These are phyloP conservation scores for Anthoscopus minutus DNA, from an alignment of 2,113 vertebrate species.

Conservation along the genomic window DNA sequence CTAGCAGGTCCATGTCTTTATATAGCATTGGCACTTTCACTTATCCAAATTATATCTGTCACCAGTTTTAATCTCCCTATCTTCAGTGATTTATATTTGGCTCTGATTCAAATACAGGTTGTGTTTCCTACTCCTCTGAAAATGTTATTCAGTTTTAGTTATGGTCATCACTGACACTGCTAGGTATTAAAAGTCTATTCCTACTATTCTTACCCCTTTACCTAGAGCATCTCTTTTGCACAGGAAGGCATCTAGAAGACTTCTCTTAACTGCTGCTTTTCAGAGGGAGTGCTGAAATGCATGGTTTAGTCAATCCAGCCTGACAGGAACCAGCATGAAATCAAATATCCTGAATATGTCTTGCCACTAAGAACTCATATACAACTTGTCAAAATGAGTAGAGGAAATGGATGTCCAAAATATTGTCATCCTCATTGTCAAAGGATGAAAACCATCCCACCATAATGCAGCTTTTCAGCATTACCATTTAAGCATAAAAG, in stretches of 20 bases:
- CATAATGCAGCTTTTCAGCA: not conserved
- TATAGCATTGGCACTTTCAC: not conserved
- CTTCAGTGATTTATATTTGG: not conserved
- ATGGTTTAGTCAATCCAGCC: not conserved
- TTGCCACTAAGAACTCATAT: not conserved
- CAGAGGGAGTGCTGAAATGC: not conserved
- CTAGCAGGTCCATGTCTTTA: not conserved
- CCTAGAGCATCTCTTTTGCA: not conserved
- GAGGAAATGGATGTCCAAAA: not conserved
- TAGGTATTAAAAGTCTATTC: not conserved
- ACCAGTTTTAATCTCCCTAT: not conserved
- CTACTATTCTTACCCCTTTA: not conserved
- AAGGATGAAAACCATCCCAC: not conserved
- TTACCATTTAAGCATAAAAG: not conserved
- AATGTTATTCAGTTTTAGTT: not conserved
- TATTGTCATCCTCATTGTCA: not conserved
- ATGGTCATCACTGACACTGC: not conserved
- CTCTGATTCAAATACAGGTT: not conserved
- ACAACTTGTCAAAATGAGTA: not conserved
- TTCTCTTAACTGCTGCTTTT: not conserved
- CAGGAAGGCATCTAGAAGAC: not conserved
- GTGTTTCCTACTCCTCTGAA: not conserved
- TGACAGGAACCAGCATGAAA: not conserved
- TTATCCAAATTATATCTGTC: not conserved
- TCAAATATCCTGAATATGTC: not conserved